Conservation (phyloP, 2,797 vertebrate genomes). For the Loriculus beryllinus region DNA sequence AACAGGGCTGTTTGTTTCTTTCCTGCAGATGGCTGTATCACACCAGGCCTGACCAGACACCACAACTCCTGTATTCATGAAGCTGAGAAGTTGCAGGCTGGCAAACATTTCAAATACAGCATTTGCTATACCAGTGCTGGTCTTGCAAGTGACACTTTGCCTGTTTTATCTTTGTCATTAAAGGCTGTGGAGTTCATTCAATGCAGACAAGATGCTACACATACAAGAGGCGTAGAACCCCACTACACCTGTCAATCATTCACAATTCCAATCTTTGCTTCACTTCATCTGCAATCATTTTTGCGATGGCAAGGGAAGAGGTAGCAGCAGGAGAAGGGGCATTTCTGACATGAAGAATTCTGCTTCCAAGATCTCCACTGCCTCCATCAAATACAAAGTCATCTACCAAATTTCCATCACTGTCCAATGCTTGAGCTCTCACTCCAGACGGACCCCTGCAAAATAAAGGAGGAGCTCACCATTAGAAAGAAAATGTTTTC, state of each 20-base stretch:
- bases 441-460: conserved; percentile 89
- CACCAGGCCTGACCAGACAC: background rate
- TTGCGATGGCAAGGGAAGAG: conserved; percentile 91
- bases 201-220: background rate
- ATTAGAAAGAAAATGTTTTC: accelerated
- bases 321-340: conserved; percentile 95
- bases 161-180: background rate
- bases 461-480: background rate
- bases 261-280: conserved; percentile 82
- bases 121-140: background rate
- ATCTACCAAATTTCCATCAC: conserved; percentile 87
- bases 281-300: conserved; percentile 86
- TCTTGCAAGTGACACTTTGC: background rate
- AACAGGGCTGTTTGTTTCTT: background rate
- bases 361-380: conserved; percentile 78
- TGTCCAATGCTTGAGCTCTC: conserved; percentile 90
- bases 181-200: background rate
- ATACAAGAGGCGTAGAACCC: accelerated
- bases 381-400: conserved; percentile 96
- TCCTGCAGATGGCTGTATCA: background rate
- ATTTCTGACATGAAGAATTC: conserved; percentile 91
- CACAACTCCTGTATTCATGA: accelerated
- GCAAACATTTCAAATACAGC: background rate
- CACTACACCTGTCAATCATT: accelerated
- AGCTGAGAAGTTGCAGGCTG: background rate